Percentiles rank a stretch among this genome's conserved stretches.
These are phyloP conservation scores for Xenotilapia flavipinnis DNA, from an alignment of 2,113 vertebrate genomes.

Conservation along the genomic window DNA sequence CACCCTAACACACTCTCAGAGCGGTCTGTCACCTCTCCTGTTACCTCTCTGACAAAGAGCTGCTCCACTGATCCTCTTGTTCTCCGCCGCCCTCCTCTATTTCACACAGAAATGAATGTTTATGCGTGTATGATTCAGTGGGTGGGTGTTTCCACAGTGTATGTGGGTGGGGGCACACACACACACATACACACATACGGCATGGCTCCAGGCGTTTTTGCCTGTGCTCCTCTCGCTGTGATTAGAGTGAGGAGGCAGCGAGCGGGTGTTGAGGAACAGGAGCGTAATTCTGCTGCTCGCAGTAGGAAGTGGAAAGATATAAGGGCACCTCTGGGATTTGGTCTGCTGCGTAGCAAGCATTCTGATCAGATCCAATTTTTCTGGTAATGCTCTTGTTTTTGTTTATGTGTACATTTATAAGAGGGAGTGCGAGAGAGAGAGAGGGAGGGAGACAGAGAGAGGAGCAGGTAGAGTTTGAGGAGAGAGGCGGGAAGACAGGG, in stretches of 20 bases:
- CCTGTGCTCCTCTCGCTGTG: conserved; percentile 49
- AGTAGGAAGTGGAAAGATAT: conserved; percentile 52
- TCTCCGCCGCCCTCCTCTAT: conserved; percentile 26
- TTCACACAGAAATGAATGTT: not conserved
- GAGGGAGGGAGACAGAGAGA: not conserved
- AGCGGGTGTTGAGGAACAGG: conserved; percentile 45
- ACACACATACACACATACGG: not conserved
- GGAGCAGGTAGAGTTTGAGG: not conserved
- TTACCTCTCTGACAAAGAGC: conserved; percentile 55
- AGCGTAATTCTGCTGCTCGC: conserved; percentile 44
- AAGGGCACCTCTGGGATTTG: conserved; percentile 59
- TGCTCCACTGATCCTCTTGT: conserved; percentile 44
- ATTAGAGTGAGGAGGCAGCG: conserved; percentile 49
- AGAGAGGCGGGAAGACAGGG: not conserved
- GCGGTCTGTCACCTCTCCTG: conserved; percentile 46
- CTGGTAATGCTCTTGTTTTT: conserved; percentile 38
- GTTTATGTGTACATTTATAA: conserved; percentile 13
- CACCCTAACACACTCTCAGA: not conserved
- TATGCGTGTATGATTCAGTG: not conserved
- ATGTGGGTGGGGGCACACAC: conserved; percentile 17
- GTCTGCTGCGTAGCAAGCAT: conserved; percentile 15
- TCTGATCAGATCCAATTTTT: conserved; percentile 48
- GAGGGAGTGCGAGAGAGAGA: not conserved
- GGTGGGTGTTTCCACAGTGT: conserved; percentile 44
- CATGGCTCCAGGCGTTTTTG: conserved; percentile 47